A percentile compares a stretch with the other conserved stretches of the same genome.
These are phyloP conservation scores for Casuarius casuarius DNA, from an alignment of 2,113 vertebrate species.

Conservation along the genomic window DNA sequence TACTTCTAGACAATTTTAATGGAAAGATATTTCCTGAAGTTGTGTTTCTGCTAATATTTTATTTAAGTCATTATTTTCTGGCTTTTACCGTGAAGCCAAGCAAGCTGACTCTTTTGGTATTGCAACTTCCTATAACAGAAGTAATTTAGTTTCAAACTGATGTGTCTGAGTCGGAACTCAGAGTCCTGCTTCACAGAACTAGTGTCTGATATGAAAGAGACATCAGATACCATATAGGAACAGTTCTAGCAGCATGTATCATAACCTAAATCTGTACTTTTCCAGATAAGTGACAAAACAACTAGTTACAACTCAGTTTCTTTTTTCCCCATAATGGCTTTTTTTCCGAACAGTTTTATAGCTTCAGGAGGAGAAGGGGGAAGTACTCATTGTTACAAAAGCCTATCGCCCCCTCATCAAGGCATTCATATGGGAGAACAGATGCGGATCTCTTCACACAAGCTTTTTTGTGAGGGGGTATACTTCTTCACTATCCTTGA, in stretches of 20 bases:
- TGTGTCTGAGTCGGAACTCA: background rate
- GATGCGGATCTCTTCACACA: background rate
- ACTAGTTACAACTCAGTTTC: background rate
- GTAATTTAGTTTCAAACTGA: background rate
- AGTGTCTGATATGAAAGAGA: background rate
- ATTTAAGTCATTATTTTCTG: background rate
- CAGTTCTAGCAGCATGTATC: background rate
- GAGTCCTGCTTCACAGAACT: background rate
- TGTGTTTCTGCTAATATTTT: background rate
- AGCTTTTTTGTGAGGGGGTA: background rate
- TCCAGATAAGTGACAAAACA: background rate
- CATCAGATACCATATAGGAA: background rate
- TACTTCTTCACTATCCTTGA: no score
- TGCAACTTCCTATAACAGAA: background rate
- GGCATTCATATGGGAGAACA: background rate
- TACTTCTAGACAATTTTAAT: background rate
- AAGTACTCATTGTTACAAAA: background rate
- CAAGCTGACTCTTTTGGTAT: background rate
- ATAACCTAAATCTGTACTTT: background rate
- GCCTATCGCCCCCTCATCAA: background rate
- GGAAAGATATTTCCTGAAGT: background rate
- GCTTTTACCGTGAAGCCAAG: background rate
- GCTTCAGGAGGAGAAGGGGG: background rate
- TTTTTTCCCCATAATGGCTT: background rate
- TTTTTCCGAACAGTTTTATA: background rate